Evolutionary conservation across 2,888 invertebrate species (phyloP).

Genomic region (Brachynemurus nebulosus): DNA sequence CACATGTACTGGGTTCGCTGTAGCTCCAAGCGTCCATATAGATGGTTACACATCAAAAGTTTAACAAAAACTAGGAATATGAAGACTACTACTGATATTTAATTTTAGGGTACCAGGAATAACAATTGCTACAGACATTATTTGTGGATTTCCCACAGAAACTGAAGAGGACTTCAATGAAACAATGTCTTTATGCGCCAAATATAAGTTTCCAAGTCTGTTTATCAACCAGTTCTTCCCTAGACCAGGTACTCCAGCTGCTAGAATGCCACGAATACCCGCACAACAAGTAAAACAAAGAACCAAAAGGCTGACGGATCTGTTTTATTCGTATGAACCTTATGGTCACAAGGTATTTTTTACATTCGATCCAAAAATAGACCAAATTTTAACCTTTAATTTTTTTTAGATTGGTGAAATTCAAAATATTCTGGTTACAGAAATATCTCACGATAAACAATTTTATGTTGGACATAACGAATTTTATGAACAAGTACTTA

Average conservation of each 20-base stretch:
- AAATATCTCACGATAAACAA: conserved; percentile 78
- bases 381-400: background rate
- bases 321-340: conserved; percentile 81
- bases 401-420: conserved; percentile 37
- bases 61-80: no score
- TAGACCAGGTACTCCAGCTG: conserved; percentile 91
- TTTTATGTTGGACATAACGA: conserved; percentile 93
- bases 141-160: conserved; percentile 97
- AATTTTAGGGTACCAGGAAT: conserved; percentile 64
- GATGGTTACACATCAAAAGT: no score
- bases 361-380: background rate
- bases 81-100: no score
- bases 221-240: conserved; percentile 99
- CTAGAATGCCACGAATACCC: conserved; percentile 71
- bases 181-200: conserved; percentile 67
- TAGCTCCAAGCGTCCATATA: no score
- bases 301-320: conserved; percentile 73
- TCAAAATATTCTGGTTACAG: conserved; percentile 79
- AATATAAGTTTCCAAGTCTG: conserved; percentile 82
- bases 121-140: conserved; percentile 94
- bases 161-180: conserved; percentile 79
- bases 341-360: conserved; percentile 46
- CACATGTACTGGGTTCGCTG: background rate
- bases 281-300: conserved; percentile 78
- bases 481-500: conserved; percentile 81